Evolutionary conservation across 2,797 vertebrate species (phyloP).

Genomic region (Thunnus albacares): DNA sequence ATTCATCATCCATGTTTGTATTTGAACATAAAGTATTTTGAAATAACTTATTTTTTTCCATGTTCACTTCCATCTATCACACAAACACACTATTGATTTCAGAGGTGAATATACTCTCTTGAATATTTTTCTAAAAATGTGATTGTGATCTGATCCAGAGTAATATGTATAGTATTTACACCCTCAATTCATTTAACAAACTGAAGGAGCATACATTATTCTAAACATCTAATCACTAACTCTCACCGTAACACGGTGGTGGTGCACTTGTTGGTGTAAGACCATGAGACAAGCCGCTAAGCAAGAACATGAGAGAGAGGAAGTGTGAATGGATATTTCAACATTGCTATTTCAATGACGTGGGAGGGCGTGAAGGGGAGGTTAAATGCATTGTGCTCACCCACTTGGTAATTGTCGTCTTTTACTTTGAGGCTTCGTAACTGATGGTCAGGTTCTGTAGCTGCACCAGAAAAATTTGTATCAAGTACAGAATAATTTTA

Average conservation of each 20-base stretch:
- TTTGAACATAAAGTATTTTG: background rate
- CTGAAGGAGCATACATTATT: background rate
- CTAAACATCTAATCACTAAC: background rate
- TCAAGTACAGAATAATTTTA: background rate
- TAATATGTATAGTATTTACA: background rate
- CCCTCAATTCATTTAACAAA: background rate
- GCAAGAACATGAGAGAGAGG: constrained; percentile 45
- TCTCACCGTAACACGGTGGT: no score
- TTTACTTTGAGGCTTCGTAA: background rate
- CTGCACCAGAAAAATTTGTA: background rate
- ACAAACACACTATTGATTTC: background rate
- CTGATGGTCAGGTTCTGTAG: background rate
- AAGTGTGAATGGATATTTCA: constrained; percentile 69
- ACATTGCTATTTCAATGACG: constrained; percentile 40
- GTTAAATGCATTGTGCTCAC: constrained; percentile 23
- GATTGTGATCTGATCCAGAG: background rate
- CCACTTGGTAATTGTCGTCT: background rate
- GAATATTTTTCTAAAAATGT: no score
- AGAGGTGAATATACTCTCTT: background rate
- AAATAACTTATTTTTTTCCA: no score
- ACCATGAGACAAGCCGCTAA: background rate
- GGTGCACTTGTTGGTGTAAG: background rate
- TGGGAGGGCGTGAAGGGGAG: constrained; percentile 42
- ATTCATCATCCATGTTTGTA: no score
- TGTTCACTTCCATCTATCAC: background rate